These are phyloP conservation scores for Sebastes hopkinsi DNA, from an alignment of 2,797 vertebrate species.

Conservation along the genomic window DNA sequence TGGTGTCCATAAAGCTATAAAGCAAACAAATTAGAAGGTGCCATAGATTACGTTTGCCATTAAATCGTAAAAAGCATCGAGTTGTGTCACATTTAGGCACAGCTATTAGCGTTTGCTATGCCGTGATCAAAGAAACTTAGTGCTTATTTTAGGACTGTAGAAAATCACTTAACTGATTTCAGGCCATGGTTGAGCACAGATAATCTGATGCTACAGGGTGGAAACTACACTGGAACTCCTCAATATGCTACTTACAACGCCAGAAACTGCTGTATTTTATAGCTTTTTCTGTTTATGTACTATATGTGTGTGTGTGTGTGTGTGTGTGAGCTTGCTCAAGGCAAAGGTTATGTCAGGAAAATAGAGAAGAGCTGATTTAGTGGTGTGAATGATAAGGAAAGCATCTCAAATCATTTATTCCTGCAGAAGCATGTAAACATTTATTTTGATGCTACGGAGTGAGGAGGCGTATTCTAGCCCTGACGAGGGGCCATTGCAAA, in stretches of 20 bases:
- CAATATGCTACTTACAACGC: conserved; percentile 21
- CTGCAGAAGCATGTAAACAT: conserved; percentile 69
- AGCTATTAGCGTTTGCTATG: conserved; percentile 59
- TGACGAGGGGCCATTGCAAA: conserved; percentile 71
- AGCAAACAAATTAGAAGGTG: conserved; percentile 71
- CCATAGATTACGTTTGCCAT: conserved; percentile 66
- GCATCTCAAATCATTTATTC: conserved; percentile 74
- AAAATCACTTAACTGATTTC: conserved; percentile 70
- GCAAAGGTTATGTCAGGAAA: conserved; percentile 69
- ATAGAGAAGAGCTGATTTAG: conserved; percentile 65
- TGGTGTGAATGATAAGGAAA: conserved; percentile 70
- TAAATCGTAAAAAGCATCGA: conserved; percentile 69
- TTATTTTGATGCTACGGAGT: conserved; percentile 68
- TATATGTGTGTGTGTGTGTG: conserved; percentile 9
- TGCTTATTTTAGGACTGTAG: conserved; percentile 72
- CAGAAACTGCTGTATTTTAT: conserved; percentile 41
- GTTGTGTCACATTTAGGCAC: conserved; percentile 60
- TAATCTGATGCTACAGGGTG: conserved; percentile 70
- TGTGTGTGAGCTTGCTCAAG: conserved; percentile 59
- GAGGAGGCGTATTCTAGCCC: conserved; percentile 75
- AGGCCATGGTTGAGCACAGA: conserved; percentile 49
- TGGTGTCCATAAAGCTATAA: conserved; percentile 67
- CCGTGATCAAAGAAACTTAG: conserved; percentile 70
- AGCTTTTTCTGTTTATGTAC: conserved; percentile 26
- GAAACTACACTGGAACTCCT: conserved; percentile 42